phyloP scores from a whole-genome alignment of 2,797 vertebrate species.

The Emydoidea blandingii region DNA sequence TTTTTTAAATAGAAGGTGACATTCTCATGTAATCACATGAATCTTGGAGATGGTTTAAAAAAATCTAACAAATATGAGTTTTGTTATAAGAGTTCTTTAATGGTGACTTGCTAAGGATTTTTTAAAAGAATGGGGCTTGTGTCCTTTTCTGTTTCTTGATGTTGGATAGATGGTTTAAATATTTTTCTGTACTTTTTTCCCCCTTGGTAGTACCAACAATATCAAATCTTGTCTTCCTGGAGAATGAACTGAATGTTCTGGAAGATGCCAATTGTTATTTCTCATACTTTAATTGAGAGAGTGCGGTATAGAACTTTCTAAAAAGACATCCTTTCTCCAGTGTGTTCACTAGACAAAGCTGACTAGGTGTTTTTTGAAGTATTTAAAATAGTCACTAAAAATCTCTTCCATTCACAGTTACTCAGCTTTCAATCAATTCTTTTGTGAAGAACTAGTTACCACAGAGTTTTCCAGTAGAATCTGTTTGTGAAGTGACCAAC shows the following conservation, averaged over 20 bases:
- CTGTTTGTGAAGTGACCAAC: neutral
- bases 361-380: neutral
- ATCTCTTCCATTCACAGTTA: neutral
- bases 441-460: neutral
- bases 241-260: neutral
- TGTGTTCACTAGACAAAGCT: neutral
- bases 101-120: neutral
- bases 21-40: accelerated
- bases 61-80: neutral
- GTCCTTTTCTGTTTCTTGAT: neutral
- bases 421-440: neutral
- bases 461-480: neutral
- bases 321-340: neutral
- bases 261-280: neutral
- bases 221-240: neutral
- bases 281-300: neutral
- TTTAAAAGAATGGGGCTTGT: neutral
- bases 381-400: neutral
- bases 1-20: neutral
- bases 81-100: neutral
- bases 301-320: neutral
- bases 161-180: neutral
- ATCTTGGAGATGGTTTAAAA: neutral
- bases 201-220: neutral
- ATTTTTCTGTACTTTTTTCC: neutral